A percentile compares a stretch with the other conserved stretches of the same genome.
Conservation (phyloP, 2,113 vertebrate species). For the Spheniscus mendiculus region DNA sequence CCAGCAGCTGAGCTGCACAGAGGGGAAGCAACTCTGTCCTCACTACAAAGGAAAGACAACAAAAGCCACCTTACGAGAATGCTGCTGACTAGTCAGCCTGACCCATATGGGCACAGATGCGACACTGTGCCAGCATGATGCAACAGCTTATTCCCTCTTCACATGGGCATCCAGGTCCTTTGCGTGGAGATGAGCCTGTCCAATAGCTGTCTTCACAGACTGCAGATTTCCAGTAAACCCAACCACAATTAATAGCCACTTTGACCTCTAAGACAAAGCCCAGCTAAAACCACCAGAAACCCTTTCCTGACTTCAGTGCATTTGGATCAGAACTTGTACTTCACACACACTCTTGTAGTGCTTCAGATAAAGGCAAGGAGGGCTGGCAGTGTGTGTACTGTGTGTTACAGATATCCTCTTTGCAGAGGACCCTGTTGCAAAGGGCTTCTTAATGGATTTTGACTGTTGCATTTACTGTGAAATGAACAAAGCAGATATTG, state of each 20-base stretch:
- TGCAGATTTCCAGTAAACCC: background rate
- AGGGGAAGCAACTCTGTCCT: background rate
- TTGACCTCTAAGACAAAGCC: background rate
- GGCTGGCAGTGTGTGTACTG: fast-evolving
- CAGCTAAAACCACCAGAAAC: background rate
- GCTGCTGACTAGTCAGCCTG: background rate
- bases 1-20: background rate
- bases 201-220: background rate
- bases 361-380: background rate
- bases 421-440: background rate
- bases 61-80: background rate
- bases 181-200: background rate
- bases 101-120: background rate
- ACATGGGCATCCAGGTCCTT: background rate
- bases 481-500: background rate
- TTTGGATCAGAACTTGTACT: background rate
- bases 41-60: background rate
- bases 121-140: background rate
- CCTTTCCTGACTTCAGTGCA: background rate
- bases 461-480: background rate
- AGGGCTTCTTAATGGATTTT: background rate
- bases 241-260: background rate
- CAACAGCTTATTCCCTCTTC: background rate
- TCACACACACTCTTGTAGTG: fast-evolving
- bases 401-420: fast-evolving